phyloP scores from a whole-genome alignment of 2,113 vertebrate species.

The Malurus cyaneus region DNA sequence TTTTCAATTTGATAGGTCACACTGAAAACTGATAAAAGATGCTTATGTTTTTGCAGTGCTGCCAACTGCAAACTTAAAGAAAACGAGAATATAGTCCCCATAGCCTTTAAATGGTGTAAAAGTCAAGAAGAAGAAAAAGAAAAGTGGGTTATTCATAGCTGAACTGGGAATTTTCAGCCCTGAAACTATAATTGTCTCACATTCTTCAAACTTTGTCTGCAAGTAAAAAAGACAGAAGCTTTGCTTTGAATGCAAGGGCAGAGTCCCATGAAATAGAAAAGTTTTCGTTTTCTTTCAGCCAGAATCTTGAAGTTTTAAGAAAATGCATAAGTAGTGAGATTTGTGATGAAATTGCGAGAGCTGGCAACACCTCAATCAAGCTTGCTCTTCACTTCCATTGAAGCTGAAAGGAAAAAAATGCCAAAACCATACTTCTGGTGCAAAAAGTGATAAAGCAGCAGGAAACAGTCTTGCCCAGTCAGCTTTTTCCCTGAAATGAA shows the following conservation, averaged over 20 bases:
- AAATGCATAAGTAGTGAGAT: not conserved
- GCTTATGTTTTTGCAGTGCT: not conserved
- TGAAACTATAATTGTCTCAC: not conserved
- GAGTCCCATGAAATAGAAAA: not conserved
- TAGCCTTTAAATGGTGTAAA: not conserved
- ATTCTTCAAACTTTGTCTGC: not conserved
- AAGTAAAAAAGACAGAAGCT: not conserved
- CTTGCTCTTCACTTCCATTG: not conserved
- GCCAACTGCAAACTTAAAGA: not conserved
- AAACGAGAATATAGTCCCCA: not conserved
- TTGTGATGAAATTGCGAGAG: conserved; percentile 6
- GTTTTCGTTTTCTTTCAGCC: not conserved
- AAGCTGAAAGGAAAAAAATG: not conserved
- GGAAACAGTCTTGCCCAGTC: not conserved
- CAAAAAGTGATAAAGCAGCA: conserved; percentile 25
- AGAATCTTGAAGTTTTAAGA: not conserved
- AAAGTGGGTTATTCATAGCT: not conserved
- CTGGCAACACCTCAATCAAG: not conserved
- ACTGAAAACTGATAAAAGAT: conserved; percentile 28
- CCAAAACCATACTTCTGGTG: not conserved
- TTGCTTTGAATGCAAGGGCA: not conserved
- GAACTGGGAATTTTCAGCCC: not conserved
- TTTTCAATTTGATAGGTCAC: not conserved
- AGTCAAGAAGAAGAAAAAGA: not conserved
- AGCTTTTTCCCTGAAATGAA: not conserved